Evolutionary conservation across 2,888 invertebrate genomes (phyloP), one percentile per base, ranked within the genome.

Genomic region (Callinectes sapidus): DNA sequence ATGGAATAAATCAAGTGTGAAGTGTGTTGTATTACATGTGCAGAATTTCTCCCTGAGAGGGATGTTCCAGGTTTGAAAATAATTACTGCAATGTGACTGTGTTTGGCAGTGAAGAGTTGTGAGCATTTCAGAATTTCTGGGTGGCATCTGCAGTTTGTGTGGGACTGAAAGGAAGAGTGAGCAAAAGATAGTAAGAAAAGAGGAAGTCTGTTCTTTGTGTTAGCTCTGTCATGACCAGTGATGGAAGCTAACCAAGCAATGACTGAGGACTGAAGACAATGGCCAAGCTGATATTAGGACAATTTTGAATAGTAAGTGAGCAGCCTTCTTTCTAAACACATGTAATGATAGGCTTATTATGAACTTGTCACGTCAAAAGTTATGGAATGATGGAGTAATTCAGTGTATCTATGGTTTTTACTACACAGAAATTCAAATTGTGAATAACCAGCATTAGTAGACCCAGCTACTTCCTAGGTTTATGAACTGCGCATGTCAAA

Each of bases 141-240:
- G 35, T 81, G 81, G 81, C 81, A 81, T 81, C 18, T 81, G 81
- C 81, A 81, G 81, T 81, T 81, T 81, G 35, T 81, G 81, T 81
- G 81, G 81, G 35, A 13, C 16, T 32, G 81, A 35, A 35, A 81
- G 81, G 81, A 81, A 35, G 28, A 71, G 71, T 71, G 28, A n/a
- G 71, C n/a, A n/a, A 28, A 28, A 28, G 71, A 48, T 18, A 61
- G 10, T 61, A 48, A 28, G 28, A 81, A 35, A 35, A 81, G 35
- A 35, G 32, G 16, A 5, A 16, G 81, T 32, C 14, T 5, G 35
- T 32, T 32, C 14, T 35, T 81, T 35, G 35, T 81, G 28, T 71
- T 13, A 81, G 81, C 81, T 81, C 35, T 32, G 32, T 81, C 35
- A 35, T 35, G 35, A 35, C 32, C 81, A 35, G 35, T 81, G 81